A percentile compares a stretch with the other conserved stretches of the same genome.
Conservation (phyloP, 2,113 vertebrate genomes). For the Hemiscyllium ocellatum region DNA sequence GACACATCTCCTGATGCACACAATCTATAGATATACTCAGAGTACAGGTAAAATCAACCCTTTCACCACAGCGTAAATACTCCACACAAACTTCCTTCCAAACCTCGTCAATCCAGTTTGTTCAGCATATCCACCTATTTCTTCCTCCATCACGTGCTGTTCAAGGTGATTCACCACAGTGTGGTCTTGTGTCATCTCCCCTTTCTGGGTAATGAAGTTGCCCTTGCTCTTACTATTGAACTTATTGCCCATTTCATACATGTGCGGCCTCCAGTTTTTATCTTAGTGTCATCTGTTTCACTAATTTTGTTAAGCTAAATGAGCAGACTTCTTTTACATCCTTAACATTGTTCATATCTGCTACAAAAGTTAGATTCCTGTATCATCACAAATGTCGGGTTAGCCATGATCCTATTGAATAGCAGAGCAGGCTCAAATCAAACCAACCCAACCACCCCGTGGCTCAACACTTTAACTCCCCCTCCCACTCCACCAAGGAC, state of each 20-base stretch:
- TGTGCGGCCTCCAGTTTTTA: not conserved
- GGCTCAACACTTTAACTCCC: too few species aligned
- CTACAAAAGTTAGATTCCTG: not conserved
- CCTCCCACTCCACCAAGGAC: too few species aligned
- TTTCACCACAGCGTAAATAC: not conserved
- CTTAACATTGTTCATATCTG: not conserved
- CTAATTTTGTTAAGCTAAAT: not conserved
- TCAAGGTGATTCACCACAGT: not conserved
- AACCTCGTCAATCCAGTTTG: not conserved
- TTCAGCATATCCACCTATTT: not conserved
- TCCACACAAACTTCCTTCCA: not conserved
- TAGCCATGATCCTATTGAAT: too few species aligned
- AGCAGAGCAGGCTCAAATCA: too few species aligned
- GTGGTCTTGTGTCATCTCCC: not conserved
- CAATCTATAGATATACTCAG: too few species aligned
- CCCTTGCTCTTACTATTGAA: not conserved
- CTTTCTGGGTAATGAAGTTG: not conserved
- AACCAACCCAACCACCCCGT: too few species aligned
- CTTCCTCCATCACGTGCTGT: not conserved
- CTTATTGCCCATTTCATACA: not conserved
- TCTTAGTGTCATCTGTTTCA: not conserved
- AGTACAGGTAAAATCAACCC: too few species aligned
- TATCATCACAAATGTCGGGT: too few species aligned
- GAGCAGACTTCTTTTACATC: not conserved
- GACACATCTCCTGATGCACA: too few species aligned